A percentile compares a stretch with the other conserved stretches of the same genome.
Conservation (phyloP, 1,140 invertebrate genomes). For the Hydropsyche tenuis region DNA sequence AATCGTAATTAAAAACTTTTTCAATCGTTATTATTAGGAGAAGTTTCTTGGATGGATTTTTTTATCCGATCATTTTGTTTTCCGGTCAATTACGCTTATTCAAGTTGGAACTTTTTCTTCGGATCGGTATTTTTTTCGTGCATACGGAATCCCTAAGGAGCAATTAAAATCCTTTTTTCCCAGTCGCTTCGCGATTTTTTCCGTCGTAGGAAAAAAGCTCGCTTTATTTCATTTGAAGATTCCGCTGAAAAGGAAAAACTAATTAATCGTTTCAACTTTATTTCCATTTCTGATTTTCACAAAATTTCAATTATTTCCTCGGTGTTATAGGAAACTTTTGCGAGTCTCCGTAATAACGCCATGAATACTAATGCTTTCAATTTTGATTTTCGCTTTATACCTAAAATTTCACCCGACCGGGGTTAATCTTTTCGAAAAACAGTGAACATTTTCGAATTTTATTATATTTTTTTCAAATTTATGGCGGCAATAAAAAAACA, state of each 20-base stretch:
- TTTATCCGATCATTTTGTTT: slow-evolving; percentile 44
- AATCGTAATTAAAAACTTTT: slow-evolving; percentile 11
- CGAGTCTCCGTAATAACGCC: neutral
- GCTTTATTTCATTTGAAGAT: slow-evolving; percentile 2
- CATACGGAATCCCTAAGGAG: neutral
- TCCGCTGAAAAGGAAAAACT: slow-evolving; percentile 14
- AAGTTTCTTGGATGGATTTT: slow-evolving; percentile 3
- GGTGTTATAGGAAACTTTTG: neutral
- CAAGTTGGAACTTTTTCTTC: slow-evolving; percentile 21
- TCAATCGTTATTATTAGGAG: slow-evolving; percentile 9
- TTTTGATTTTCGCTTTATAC: no score
- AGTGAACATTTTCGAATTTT: no score
- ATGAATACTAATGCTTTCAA: no score
- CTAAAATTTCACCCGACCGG: no score
- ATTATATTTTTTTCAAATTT: no score
- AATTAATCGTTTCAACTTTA: slow-evolving; percentile 33
- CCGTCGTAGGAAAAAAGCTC: neutral
- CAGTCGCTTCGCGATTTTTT: slow-evolving; percentile 1
- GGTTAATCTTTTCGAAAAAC: no score
- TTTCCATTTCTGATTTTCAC: slow-evolving; percentile 25
- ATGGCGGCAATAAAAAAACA: no score
- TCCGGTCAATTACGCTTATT: slow-evolving; percentile 46
- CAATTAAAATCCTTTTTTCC: slow-evolving; percentile 29
- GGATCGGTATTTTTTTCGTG: neutral
- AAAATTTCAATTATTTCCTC: slow-evolving; percentile 10